Evolutionary conservation across 2,113 vertebrate species (phyloP).

Genomic region (Megaceryle torquata): DNA sequence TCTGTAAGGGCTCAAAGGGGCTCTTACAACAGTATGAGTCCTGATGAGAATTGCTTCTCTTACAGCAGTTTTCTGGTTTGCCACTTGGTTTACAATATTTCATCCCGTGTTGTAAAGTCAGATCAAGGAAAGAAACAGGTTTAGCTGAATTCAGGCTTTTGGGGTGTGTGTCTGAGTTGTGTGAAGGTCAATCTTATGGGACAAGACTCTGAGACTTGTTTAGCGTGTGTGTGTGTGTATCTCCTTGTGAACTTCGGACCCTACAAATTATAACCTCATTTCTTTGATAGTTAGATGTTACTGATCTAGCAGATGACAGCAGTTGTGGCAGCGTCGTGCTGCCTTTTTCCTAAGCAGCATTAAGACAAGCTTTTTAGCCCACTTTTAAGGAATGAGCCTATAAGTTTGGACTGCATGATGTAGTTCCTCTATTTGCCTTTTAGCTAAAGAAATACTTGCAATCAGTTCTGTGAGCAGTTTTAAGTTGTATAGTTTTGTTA

Average conservation of each 20-base stretch:
- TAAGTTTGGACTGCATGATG: not conserved
- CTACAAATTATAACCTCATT: not conserved
- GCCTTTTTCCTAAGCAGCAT: not conserved
- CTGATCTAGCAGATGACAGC: too few species aligned
- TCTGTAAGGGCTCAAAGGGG: not conserved
- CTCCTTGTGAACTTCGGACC: not conserved
- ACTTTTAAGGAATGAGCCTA: not conserved
- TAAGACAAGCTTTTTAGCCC: not conserved
- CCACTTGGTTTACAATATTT: not conserved
- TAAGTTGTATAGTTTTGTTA: not conserved
- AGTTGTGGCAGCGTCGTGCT: not conserved
- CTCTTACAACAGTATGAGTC: not conserved
- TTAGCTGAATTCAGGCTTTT: not conserved
- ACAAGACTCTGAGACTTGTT: not conserved
- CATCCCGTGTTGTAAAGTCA: not conserved
- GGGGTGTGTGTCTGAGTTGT: rapidly evolving
- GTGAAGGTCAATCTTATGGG: rapidly evolving
- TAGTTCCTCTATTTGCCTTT: not conserved
- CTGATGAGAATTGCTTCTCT: not conserved
- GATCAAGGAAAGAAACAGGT: not conserved
- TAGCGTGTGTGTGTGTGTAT: not conserved
- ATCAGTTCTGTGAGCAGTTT: not conserved
- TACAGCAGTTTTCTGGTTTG: not conserved
- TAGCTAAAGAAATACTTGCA: not conserved
- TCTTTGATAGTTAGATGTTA: rapidly evolving